Evolutionary conservation across 1,140 invertebrate species (phyloP).

Genomic region (Drosophila azteca): DNA sequence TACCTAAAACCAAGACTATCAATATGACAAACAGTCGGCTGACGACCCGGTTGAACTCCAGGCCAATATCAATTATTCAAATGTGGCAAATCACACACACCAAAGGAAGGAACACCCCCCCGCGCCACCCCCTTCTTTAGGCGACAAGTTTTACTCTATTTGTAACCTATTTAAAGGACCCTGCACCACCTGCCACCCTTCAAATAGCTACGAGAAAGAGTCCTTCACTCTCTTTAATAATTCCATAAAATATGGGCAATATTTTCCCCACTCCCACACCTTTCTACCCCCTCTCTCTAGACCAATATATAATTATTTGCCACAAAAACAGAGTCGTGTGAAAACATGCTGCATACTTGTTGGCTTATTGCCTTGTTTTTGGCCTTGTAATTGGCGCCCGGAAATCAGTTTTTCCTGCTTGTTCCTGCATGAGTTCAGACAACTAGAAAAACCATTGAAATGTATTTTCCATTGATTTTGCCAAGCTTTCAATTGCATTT

Average conservation of each 20-base stretch:
- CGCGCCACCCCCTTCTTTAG: no score
- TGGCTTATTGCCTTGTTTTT: background rate
- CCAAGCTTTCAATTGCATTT: background rate
- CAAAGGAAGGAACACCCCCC: no score
- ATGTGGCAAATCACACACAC: background rate
- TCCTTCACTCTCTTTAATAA: no score
- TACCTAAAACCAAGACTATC: slow-evolving; percentile 45
- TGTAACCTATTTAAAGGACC: no score
- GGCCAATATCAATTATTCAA: slow-evolving; percentile 14
- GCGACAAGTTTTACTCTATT: no score
- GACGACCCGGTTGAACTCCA: slow-evolving; percentile 4
- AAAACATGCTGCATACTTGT: slow-evolving; percentile 20
- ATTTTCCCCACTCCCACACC: background rate
- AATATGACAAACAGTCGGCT: slow-evolving; percentile 18
- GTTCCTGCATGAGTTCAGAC: slow-evolving; percentile 10
- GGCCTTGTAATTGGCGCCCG: slow-evolving; percentile 23
- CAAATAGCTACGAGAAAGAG: background rate
- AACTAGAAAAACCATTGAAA: no score
- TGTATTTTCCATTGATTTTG: no score
- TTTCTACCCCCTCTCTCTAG: no score
- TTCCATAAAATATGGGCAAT: no score
- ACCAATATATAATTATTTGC: slow-evolving; percentile 37
- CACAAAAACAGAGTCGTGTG: slow-evolving; percentile 9
- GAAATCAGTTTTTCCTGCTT: slow-evolving; percentile 14
- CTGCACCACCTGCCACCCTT: no score